A percentile compares a stretch with the other conserved stretches of the same genome.
phyloP scores from a whole-genome alignment of 2,888 invertebrate species.

The Seira sanloemensis region DNA sequence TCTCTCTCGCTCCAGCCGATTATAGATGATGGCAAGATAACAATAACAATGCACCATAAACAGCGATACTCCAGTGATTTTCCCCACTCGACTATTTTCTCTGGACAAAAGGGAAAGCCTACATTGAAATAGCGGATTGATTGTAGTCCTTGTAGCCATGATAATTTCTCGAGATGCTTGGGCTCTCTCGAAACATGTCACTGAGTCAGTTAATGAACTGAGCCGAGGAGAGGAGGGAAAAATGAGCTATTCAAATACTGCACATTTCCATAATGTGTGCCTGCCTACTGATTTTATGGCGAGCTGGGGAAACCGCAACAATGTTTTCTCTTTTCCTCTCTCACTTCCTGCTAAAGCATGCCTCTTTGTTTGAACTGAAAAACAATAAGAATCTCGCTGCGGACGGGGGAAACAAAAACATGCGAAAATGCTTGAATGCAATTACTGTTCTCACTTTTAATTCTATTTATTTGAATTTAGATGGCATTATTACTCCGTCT shows the following conservation, averaged over 20 bases:
- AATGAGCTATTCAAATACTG: neutral
- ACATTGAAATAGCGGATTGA: neutral
- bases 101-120: neutral
- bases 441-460: neutral
- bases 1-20: neutral
- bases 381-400: neutral
- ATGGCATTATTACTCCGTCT: neutral
- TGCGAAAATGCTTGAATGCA: neutral
- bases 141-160: neutral
- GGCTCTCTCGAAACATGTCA: too few relatives aligned
- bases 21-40: neutral
- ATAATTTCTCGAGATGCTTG: neutral
- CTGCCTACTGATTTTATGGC: neutral
- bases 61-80: neutral
- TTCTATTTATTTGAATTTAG: slow-evolving; percentile 10
- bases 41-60: slow-evolving; percentile 4
- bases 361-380: too few relatives aligned
- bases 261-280: too few relatives aligned
- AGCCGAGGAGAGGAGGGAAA: neutral
- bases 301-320: neutral
- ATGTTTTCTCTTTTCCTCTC: neutral
- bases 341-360: too few relatives aligned
- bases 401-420: neutral
- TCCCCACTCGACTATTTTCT: neutral
- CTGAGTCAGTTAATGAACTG: too few relatives aligned